A percentile compares a stretch with the other conserved stretches of the same genome.
Conservation (phyloP, 2,888 invertebrate genomes). For the Scaptomyza polygonia region DNA sequence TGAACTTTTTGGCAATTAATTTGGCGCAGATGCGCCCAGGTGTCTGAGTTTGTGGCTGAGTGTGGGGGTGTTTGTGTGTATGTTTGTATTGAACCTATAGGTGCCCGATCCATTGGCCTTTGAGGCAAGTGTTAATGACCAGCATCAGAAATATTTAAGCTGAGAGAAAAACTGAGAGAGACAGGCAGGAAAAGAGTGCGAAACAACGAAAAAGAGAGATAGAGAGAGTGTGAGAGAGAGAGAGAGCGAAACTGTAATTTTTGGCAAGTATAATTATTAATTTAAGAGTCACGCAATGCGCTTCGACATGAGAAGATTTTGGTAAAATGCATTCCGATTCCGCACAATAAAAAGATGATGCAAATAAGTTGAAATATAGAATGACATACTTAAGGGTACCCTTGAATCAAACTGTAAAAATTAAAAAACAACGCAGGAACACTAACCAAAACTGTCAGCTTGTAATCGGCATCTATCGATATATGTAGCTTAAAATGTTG, state of each 20-base stretch:
- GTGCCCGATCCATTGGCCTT: slow-evolving; percentile 17
- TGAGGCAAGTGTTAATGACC: slow-evolving; percentile 39
- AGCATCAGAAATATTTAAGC: slow-evolving; percentile 20
- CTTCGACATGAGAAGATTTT: slow-evolving; percentile 56
- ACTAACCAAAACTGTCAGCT: no score
- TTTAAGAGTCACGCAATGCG: slow-evolving; percentile 66
- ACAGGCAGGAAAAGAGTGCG: not conserved
- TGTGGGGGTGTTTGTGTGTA: slow-evolving; percentile 7
- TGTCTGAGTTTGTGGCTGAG: slow-evolving; percentile 15
- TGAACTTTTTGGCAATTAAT: slow-evolving; percentile 60
- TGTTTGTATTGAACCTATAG: slow-evolving; percentile 4
- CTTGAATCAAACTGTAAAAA: no score
- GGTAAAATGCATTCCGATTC: slow-evolving; percentile 64
- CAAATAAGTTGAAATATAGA: not conserved
- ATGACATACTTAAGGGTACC: not conserved
- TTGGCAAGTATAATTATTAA: slow-evolving; percentile 69
- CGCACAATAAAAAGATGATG: slow-evolving; percentile 31
- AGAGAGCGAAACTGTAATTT: slow-evolving; percentile 23
- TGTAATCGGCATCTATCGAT: no score
- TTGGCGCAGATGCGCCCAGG: slow-evolving; percentile 53
- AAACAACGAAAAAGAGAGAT: slow-evolving; percentile 2
- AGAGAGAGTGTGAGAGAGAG: slow-evolving; percentile 2
- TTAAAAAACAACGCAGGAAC: no score
- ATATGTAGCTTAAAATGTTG: no score
- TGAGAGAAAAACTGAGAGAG: not conserved